A percentile compares a stretch with the other conserved stretches of the same genome.
Evolutionary conservation across 2,888 invertebrate genomes (phyloP).

Genomic region (Caenorhabditis doughertyi): DNA sequence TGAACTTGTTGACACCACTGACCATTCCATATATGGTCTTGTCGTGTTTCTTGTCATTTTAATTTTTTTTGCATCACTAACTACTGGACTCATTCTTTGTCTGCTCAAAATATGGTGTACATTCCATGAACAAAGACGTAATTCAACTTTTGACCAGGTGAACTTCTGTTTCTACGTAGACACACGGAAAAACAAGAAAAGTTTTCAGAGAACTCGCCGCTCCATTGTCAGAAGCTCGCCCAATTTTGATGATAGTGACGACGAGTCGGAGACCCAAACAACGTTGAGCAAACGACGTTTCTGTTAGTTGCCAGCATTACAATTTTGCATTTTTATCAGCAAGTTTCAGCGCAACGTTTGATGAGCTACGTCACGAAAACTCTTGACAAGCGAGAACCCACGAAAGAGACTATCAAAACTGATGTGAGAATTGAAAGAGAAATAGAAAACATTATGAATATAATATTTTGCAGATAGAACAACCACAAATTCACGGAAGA

Average conservation of each 20-base stretch:
- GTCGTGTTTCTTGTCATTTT: constrained; percentile 75
- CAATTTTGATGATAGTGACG: constrained; percentile 70
- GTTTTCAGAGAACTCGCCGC: constrained; percentile 55
- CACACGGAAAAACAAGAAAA: neutral
- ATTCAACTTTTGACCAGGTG: constrained; percentile 58
- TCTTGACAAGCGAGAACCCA: constrained; percentile 54
- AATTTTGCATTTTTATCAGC: neutral
- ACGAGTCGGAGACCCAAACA: constrained; percentile 64
- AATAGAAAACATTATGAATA: neutral
- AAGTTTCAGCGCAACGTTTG: constrained; percentile 64
- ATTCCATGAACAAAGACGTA: constrained; percentile 64
- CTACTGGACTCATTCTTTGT: constrained; percentile 75
- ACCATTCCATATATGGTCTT: constrained; percentile 68
- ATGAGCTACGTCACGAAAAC: constrained; percentile 72
- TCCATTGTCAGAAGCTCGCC: constrained; percentile 59
- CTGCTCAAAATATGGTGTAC: constrained; percentile 76
- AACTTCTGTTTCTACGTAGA: neutral
- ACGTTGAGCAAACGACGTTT: constrained; percentile 64
- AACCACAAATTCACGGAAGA: constrained; percentile 63
- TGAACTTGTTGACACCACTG: constrained; percentile 61
- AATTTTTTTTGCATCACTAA: constrained; percentile 74
- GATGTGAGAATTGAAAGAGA: constrained; percentile 10
- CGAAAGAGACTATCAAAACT: constrained; percentile 41
- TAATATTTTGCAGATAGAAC: constrained; percentile 51
- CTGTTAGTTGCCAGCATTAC: constrained; percentile 54